Percentiles rank a stretch among this genome's conserved stretches.
phyloP scores from a whole-genome alignment of 2,888 invertebrate genomes.

The Xylota segnis region DNA sequence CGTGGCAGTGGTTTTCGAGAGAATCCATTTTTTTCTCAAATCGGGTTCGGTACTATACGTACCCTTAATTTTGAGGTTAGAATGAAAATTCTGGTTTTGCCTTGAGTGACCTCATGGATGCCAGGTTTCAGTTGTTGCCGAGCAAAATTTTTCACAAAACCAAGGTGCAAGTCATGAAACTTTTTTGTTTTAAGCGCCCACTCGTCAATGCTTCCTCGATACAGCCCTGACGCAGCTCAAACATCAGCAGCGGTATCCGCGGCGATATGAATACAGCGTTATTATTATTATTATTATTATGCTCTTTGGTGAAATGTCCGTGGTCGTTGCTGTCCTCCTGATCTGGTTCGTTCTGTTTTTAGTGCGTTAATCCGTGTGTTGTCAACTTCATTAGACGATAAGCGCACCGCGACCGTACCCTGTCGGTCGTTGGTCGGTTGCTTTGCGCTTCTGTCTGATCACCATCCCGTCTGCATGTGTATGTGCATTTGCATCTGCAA shows the following conservation, averaged over 20 bases:
- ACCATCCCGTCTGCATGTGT: neutral
- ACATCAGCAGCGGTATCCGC: constrained; percentile 13
- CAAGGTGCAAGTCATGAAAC: too few relatives aligned
- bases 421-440: constrained; percentile 48
- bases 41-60: too few relatives aligned
- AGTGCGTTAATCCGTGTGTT: constrained; percentile 85
- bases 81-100: too few relatives aligned
- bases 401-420: constrained; percentile 81
- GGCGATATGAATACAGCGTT: constrained; percentile 61
- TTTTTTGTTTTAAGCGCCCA: too few relatives aligned
- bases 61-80: too few relatives aligned
- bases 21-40: too few relatives aligned
- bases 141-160: too few relatives aligned
- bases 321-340: constrained; percentile 70
- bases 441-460: constrained; percentile 68
- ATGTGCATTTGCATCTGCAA: neutral
- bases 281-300: constrained; percentile 71
- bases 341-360: constrained; percentile 78
- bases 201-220: neutral
- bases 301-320: constrained; percentile 62
- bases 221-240: neutral
- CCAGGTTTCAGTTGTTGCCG: too few relatives aligned
- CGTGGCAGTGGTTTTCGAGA: too few relatives aligned
- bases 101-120: too few relatives aligned
- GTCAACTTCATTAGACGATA: constrained; percentile 85